phyloP scores from a whole-genome alignment of 2,113 vertebrate species.

The Sinocyclocheilus anophthalmus region DNA sequence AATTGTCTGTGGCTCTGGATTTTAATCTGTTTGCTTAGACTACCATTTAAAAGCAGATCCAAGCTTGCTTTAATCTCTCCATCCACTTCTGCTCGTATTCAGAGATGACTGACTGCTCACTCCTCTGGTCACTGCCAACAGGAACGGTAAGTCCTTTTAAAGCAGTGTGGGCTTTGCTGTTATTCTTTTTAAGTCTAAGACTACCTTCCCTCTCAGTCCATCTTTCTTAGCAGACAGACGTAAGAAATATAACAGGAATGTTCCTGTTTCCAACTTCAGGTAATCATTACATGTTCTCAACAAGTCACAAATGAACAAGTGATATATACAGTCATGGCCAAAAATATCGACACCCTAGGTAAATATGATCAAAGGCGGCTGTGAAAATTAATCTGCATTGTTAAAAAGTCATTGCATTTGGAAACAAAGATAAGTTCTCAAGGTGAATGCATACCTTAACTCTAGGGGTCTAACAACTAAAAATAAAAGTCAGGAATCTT shows the following conservation, averaged over 20 bases:
- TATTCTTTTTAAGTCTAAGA: slow-evolving; percentile 20
- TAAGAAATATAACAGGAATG: not conserved
- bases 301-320: not conserved
- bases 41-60: slow-evolving; percentile 54
- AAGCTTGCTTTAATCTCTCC: slow-evolving; percentile 44
- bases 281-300: not conserved
- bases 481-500: too few relatives aligned
- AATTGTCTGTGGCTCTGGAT: slow-evolving; percentile 51
- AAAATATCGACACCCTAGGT: too few relatives aligned
- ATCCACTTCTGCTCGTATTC: slow-evolving; percentile 28
- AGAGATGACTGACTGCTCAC: slow-evolving; percentile 27
- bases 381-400: too few relatives aligned
- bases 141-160: not conserved
- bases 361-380: too few relatives aligned
- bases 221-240: not conserved
- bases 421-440: too few relatives aligned
- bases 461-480: too few relatives aligned
- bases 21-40: slow-evolving; percentile 54
- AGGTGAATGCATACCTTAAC: too few relatives aligned
- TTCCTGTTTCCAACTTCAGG: slow-evolving; percentile 18
- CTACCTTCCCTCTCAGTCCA: not conserved
- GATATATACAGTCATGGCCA: too few relatives aligned
- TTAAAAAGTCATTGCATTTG: too few relatives aligned
- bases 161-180: slow-evolving; percentile 8
- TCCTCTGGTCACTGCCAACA: slow-evolving; percentile 15